phyloP scores from a whole-genome alignment of 2,888 invertebrate species.

The Athalia circularis region DNA sequence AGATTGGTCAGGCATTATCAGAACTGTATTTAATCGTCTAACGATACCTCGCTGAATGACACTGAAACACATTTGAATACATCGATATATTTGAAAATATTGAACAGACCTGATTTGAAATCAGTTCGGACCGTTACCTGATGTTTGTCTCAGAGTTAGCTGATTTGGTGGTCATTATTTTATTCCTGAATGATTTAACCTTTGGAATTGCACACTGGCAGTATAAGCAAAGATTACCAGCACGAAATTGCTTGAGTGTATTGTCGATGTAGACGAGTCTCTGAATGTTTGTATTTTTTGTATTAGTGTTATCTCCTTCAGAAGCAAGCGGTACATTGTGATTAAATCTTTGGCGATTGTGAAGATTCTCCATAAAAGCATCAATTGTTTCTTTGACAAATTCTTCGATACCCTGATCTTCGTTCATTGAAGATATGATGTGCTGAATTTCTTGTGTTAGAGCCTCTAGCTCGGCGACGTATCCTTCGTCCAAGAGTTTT shows the following conservation, averaged over 20 bases:
- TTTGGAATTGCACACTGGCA: slow-evolving; percentile 77
- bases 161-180: slow-evolving; percentile 75
- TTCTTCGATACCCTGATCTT: slow-evolving; percentile 66
- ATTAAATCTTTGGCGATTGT: slow-evolving; percentile 57
- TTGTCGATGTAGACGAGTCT: slow-evolving; percentile 74
- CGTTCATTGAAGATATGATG: slow-evolving; percentile 68
- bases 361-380: slow-evolving; percentile 70
- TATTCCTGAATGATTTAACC: slow-evolving; percentile 79
- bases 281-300: slow-evolving; percentile 76
- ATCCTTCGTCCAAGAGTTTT: slow-evolving; percentile 83
- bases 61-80: slow-evolving; percentile 4
- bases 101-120: too few relatives aligned
- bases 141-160: not conserved
- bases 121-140: not conserved
- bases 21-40: slow-evolving; percentile 58
- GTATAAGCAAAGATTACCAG: slow-evolving; percentile 76
- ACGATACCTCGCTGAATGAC: slow-evolving; percentile 13
- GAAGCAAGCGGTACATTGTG: slow-evolving; percentile 70
- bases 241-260: slow-evolving; percentile 74
- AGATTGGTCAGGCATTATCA: slow-evolving; percentile 80
- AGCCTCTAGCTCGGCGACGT: slow-evolving; percentile 83
- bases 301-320: slow-evolving; percentile 66
- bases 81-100: not conserved
- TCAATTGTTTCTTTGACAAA: slow-evolving; percentile 74
- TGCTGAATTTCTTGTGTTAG: slow-evolving; percentile 75